Percentiles rank a stretch among this genome's conserved stretches.
Conservation (phyloP, 2,113 vertebrate genomes). For the Thermophis baileyi region DNA sequence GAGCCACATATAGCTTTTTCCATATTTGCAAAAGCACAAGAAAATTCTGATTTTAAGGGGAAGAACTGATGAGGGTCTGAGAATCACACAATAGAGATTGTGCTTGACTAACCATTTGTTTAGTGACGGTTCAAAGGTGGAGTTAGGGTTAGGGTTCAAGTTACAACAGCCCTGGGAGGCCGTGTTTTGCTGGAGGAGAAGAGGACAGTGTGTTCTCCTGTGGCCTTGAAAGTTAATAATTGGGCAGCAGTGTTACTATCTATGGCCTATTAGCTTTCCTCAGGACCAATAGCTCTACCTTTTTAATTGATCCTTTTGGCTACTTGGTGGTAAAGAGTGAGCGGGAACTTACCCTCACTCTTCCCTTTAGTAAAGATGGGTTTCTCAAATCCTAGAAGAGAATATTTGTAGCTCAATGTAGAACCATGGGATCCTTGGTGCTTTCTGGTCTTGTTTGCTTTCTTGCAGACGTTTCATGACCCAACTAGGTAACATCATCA, state of each 20-base stretch:
- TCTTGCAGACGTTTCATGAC: not conserved
- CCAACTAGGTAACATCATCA: not conserved
- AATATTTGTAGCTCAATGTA: not conserved
- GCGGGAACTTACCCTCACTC: not conserved
- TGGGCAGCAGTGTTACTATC: not conserved
- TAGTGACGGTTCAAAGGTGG: not conserved
- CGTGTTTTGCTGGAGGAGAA: not conserved
- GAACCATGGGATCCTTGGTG: not conserved
- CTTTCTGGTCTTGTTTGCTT: not conserved
- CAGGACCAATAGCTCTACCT: not conserved
- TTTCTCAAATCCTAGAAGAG: not conserved
- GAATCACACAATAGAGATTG: not conserved
- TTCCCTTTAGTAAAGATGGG: not conserved
- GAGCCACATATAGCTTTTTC: not conserved
- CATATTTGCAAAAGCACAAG: not conserved
- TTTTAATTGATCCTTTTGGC: not conserved
- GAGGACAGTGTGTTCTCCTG: too few species aligned
- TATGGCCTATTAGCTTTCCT: not conserved
- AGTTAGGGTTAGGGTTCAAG: not conserved
- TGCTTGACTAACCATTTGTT: not conserved
- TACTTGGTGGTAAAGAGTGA: not conserved
- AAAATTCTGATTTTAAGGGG: not conserved
- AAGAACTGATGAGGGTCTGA: not conserved
- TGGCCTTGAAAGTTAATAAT: not conserved
- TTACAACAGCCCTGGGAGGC: too few species aligned